Conservation (phyloP, 2,888 invertebrate species). For the Idaea aversata region DNA sequence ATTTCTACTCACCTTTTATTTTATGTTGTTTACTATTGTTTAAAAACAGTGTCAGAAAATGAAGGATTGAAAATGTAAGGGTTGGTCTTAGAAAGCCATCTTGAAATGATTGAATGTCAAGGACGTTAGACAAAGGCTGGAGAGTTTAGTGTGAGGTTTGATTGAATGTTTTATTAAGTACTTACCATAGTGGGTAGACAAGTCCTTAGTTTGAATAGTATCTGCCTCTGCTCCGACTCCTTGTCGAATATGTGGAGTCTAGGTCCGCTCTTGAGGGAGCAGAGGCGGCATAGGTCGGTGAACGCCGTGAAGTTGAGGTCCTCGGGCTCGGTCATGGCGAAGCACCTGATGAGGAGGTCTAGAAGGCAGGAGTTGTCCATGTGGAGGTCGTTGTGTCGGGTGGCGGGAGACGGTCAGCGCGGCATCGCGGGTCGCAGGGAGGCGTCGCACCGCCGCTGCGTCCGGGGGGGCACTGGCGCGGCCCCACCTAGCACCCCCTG, state of each 20-base stretch:
- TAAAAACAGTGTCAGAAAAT: neutral
- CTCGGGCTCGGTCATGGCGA: slow-evolving; percentile 83
- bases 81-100: neutral
- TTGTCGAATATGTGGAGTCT: slow-evolving; percentile 86
- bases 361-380: slow-evolving; percentile 82
- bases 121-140: slow-evolving; percentile 26
- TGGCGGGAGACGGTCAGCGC: slow-evolving; percentile 72
- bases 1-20: slow-evolving; percentile 18
- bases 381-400: slow-evolving; percentile 58
- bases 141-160: slow-evolving; percentile 10
- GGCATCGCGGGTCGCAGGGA: slow-evolving; percentile 74
- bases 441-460: slow-evolving; percentile 77
- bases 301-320: slow-evolving; percentile 85
- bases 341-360: slow-evolving; percentile 81
- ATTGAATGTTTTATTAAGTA: slow-evolving; percentile 31
- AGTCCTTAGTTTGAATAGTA: slow-evolving; percentile 85
- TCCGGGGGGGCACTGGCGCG: slow-evolving; percentile 74
- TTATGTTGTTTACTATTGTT: slow-evolving; percentile 11
- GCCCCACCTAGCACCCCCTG: slow-evolving; percentile 42
- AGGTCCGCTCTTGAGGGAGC: slow-evolving; percentile 84
- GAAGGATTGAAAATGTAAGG: neutral
- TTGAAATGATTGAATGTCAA: slow-evolving; percentile 28
- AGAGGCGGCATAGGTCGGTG: slow-evolving; percentile 85
- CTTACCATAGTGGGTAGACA: slow-evolving; percentile 85
- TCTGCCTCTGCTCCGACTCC: slow-evolving; percentile 85